These are phyloP conservation scores for Chlorops oryzae DNA, from an alignment of 1,140 invertebrate genomes.

Conservation along the genomic window DNA sequence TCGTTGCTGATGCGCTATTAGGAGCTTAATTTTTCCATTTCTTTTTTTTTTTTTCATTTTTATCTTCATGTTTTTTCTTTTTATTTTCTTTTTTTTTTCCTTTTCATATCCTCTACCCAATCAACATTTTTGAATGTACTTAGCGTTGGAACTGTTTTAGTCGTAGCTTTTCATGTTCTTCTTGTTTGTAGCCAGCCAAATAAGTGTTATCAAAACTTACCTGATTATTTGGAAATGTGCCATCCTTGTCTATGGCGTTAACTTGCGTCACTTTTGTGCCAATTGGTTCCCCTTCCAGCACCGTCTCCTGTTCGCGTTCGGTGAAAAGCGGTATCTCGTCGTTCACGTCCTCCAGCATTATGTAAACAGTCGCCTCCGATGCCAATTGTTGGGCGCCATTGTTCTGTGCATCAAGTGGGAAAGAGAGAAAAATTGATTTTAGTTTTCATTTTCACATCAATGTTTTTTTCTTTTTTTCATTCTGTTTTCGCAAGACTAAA, in stretches of 20 bases:
- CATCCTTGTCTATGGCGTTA: conserved; percentile 93
- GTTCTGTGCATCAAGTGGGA: conserved; percentile 58
- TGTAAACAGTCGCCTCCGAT: conserved; percentile 87
- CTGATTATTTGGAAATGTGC: conserved; percentile 89
- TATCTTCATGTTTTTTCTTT: too few relatives aligned
- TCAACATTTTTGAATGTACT: too few relatives aligned
- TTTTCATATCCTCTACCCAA: too few relatives aligned
- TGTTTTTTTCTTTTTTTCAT: too few relatives aligned
- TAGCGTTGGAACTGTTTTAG: too few relatives aligned
- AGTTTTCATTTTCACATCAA: neutral
- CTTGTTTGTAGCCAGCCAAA: neutral
- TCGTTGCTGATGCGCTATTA: too few relatives aligned
- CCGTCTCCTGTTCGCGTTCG: conserved; percentile 89
- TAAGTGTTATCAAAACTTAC: conserved; percentile 52
- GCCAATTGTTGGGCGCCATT: conserved; percentile 92
- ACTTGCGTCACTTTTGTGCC: conserved; percentile 94
- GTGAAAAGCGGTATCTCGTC: conserved; percentile 94
- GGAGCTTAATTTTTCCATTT: too few relatives aligned
- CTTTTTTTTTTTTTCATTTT: too few relatives aligned
- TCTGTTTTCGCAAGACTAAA: too few relatives aligned
- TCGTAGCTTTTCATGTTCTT: too few relatives aligned
- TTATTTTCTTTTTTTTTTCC: too few relatives aligned
- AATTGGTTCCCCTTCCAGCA: conserved; percentile 86
- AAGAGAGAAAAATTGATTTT: conserved; percentile 4
- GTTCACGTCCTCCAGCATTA: conserved; percentile 92